Base-by-base conservation (phyloP, 1,140 invertebrate species). In the Drosophila pseudoobscura region DNA sequence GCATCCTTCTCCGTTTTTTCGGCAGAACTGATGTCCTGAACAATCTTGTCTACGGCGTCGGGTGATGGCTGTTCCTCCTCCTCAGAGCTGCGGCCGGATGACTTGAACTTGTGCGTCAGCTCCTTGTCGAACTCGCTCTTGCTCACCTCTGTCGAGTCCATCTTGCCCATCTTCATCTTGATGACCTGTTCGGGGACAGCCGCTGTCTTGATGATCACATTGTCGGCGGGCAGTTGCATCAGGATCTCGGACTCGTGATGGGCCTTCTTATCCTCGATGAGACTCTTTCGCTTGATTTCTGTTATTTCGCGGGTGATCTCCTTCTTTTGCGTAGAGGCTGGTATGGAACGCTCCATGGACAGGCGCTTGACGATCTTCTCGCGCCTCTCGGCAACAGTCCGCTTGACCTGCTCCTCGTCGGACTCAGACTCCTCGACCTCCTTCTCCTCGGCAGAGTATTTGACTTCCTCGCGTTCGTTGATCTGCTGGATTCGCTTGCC, bases 401-500 rank as follows among this genome's bases (percentile, higher is more conserved):
- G 94, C 65, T 94, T 95, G 24, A 94, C 93, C 73, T 94, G 93
- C 90, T 95, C 95, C 71, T 95, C 94, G 44, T 93, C 93, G 17
- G 93, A 93, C 47, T 91, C 90, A 3, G 89, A 92, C 62, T 94
- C 92, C 72, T 94, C 93, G 2, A 95, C 92, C 24, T 93, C 93
- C 80, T 95, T 96, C 76, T 95, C 95, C 90, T 96, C 95, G 20
- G 94, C 95, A 6, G 94, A 95, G 82, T 95, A 95, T 88, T 95
- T 95, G 39, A 93, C 93, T 91, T 95, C 94, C 80, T 95, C 94
- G 75, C 93, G 92, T 90, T 95, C 93, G 54, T 93, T 91, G 29
- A 92, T 90, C 78, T 94, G 91, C 75, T 91, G 89, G 17, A 92
- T 91, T 59, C 89, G 85, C 74, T 91, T 91, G 55, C 88, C 91